Conservation (phyloP, 2,797 vertebrate genomes). For the Tokudaia tokunoshimensis region DNA sequence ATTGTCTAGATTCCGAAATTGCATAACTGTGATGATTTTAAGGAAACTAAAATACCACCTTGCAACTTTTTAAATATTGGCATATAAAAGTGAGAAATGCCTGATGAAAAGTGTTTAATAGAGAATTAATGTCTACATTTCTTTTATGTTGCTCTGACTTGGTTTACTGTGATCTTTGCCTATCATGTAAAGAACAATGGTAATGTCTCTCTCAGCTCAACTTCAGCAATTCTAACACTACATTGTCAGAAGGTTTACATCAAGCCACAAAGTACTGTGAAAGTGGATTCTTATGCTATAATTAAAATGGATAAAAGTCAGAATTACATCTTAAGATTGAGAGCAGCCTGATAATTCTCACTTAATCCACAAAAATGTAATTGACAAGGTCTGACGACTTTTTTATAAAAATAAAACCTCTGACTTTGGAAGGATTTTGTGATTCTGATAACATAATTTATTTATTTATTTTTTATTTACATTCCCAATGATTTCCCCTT, state of each 20-base stretch:
- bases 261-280: background rate
- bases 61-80: constrained; percentile 19
- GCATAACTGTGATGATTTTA: constrained; percentile 47
- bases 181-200: background rate
- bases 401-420: constrained; percentile 48
- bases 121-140: constrained; percentile 9
- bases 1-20: constrained; percentile 70
- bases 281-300: background rate
- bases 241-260: background rate
- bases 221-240: constrained; percentile 32
- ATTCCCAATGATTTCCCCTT: no score
- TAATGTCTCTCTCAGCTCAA: background rate
- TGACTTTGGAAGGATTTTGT: constrained; percentile 9
- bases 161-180: background rate
- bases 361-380: constrained; percentile 26
- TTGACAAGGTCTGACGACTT: background rate
- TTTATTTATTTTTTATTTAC: no score
- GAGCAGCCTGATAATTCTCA: constrained; percentile 36
- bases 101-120: constrained; percentile 33
- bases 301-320: constrained; percentile 28
- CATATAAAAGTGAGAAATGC: background rate
- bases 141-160: constrained; percentile 40
- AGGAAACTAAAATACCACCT: constrained; percentile 32
- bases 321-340: constrained; percentile 39
- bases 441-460: constrained; percentile 22